Percentiles rank a stretch among this genome's conserved stretches.
Evolutionary conservation across 1,140 invertebrate species (phyloP).

Genomic region (Neodiprion fabricii): DNA sequence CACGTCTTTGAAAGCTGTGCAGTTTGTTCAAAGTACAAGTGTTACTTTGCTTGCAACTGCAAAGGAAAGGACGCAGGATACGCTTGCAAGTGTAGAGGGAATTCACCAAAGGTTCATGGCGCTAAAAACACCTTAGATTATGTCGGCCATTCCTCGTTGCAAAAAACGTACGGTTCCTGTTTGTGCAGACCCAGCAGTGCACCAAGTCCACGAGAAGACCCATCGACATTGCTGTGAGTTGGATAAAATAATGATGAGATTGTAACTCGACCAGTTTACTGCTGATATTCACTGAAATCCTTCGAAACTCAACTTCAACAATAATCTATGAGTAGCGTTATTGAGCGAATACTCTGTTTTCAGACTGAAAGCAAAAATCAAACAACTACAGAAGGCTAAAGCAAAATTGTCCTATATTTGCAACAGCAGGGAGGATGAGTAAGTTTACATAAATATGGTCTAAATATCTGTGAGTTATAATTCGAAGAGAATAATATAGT

Average conservation of each 20-base stretch:
- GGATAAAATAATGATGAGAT: not conserved
- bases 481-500: too few relatives aligned
- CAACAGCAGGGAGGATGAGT: conserved; percentile 4
- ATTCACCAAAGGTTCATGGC: conserved; percentile 17
- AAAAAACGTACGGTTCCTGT: conserved; percentile 19
- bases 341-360: conserved; percentile 22
- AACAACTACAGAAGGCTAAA: conserved; percentile 28
- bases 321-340: conserved; percentile 18
- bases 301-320: not conserved
- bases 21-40: conserved; percentile 52
- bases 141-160: conserved; percentile 21
- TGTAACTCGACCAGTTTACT: not conserved
- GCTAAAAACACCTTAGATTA: not conserved
- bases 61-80: not conserved
- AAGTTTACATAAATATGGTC: not conserved
- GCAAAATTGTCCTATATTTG: conserved; percentile 23
- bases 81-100: conserved; percentile 4
- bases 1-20: conserved; percentile 47
- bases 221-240: conserved; percentile 37
- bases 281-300: not conserved
- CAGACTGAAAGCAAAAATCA: conserved; percentile 32
- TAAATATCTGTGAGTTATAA: not conserved
- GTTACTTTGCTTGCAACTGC: conserved; percentile 42
- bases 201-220: conserved; percentile 26
- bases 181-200: conserved; percentile 28